A percentile compares a stretch with the other conserved stretches of the same genome.
phyloP scores from a whole-genome alignment of 2,797 vertebrate genomes.

The Carapus acus region DNA sequence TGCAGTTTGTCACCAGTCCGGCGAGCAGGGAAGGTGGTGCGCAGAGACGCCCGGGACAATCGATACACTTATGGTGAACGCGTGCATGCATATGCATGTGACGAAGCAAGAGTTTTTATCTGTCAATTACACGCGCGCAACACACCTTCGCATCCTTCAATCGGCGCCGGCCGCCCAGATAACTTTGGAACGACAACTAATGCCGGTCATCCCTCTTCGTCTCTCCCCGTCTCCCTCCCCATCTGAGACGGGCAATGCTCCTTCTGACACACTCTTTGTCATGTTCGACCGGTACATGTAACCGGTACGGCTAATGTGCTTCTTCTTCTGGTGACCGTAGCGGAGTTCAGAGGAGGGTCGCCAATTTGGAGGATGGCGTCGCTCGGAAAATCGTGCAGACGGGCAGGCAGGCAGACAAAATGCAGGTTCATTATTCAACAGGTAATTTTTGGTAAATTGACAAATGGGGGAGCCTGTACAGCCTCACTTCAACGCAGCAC shows the following conservation, averaged over 20 bases:
- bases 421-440: slow-evolving; percentile 44
- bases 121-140: slow-evolving; percentile 79
- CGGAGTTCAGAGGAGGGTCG: slow-evolving; percentile 42
- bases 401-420: slow-evolving; percentile 8
- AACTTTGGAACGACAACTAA: slow-evolving; percentile 68
- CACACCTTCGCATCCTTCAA: slow-evolving; percentile 70
- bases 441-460: slow-evolving; percentile 21
- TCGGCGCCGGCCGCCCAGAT: slow-evolving; percentile 65
- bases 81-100: slow-evolving; percentile 79
- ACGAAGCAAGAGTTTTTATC: slow-evolving; percentile 75
- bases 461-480: slow-evolving; percentile 27
- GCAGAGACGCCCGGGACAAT: slow-evolving; percentile 67
- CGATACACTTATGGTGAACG: slow-evolving; percentile 70
- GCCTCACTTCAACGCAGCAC: slow-evolving; percentile 4
- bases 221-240: slow-evolving; percentile 49
- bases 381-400: slow-evolving; percentile 27
- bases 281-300: slow-evolving; percentile 47
- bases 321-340: slow-evolving; percentile 47
- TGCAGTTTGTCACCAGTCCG: slow-evolving; percentile 78
- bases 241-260: slow-evolving; percentile 63
- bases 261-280: slow-evolving; percentile 48
- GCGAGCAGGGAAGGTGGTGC: slow-evolving; percentile 64
- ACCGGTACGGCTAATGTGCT: slow-evolving; percentile 54
- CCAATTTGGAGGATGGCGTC: slow-evolving; percentile 36
- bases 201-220: slow-evolving; percentile 55